Percentiles rank a stretch among this genome's conserved stretches.
Evolutionary conservation across 2,797 vertebrate genomes (phyloP).

Genomic region (Xenentodon cancila): DNA sequence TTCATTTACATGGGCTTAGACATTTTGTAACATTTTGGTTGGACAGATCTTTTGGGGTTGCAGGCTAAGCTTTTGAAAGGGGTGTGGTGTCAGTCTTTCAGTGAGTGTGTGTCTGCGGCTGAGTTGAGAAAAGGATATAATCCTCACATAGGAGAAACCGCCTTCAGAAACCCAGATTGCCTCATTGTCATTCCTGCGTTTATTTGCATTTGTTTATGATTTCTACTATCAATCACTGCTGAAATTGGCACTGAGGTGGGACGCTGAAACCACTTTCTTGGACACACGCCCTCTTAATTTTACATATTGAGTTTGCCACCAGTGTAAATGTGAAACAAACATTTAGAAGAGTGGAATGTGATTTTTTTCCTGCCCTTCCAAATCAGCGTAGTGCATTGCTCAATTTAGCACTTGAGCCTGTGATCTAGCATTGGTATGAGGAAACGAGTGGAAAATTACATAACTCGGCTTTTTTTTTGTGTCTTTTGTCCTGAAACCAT

Average conservation of each 20-base stretch:
- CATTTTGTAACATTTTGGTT: neutral
- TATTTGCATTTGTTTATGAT: slow-evolving; percentile 50
- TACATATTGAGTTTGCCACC: slow-evolving; percentile 16
- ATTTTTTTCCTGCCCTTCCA: neutral
- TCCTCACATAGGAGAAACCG: slow-evolving; percentile 10
- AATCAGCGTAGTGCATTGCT: neutral
- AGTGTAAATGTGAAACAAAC: slow-evolving; percentile 4
- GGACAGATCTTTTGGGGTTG: neutral
- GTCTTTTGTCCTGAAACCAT: slow-evolving; percentile 25
- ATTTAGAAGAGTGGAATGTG: neutral
- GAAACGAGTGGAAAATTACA: slow-evolving; percentile 16
- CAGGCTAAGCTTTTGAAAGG: neutral
- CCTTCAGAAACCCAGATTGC: slow-evolving; percentile 1
- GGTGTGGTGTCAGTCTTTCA: slow-evolving; percentile 12
- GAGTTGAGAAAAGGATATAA: neutral
- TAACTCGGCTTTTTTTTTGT: neutral
- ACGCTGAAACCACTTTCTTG: slow-evolving; percentile 35
- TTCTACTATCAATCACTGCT: neutral
- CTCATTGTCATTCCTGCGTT: slow-evolving; percentile 8
- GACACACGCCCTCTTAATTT: slow-evolving; percentile 11
- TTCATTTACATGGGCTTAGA: neutral
- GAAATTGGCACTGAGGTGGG: slow-evolving; percentile 37
- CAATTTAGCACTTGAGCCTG: no score
- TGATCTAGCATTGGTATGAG: neutral
- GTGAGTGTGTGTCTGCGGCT: neutral